phyloP scores from a whole-genome alignment of 2,888 invertebrate genomes.

The Agrypnus murinus region DNA sequence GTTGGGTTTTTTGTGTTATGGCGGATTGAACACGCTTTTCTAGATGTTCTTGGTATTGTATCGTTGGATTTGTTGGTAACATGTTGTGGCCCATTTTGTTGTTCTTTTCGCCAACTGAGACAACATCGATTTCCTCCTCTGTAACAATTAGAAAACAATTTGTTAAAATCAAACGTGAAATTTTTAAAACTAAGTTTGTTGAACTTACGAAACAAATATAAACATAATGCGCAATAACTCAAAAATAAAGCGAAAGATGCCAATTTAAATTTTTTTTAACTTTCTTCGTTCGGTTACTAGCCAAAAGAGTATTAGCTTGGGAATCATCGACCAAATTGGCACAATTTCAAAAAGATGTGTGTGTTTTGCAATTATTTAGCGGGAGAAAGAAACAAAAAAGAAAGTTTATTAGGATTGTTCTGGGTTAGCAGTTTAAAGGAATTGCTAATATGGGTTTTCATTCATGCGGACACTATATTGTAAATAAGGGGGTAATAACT shows the following conservation, averaged over 20 bases:
- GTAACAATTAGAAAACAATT: constrained; percentile 25
- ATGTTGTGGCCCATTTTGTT: constrained; percentile 64
- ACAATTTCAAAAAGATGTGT: not conserved
- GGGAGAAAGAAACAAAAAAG: not conserved
- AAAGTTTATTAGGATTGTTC: constrained; percentile 6
- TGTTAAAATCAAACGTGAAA: not conserved
- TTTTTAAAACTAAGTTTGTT: constrained; percentile 2
- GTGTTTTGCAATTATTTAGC: too few relatives aligned
- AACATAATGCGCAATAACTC: constrained; percentile 14
- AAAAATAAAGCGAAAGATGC: not conserved
- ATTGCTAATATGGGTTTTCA: not conserved
- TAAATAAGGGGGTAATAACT: too few relatives aligned
- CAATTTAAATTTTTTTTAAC: too few relatives aligned
- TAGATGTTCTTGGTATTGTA: constrained; percentile 79
- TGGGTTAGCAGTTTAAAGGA: not conserved
- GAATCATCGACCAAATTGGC: constrained; percentile 23
- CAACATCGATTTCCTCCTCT: constrained; percentile 92
- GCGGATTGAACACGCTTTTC: constrained; percentile 78
- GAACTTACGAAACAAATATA: not conserved
- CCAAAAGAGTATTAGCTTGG: not conserved
- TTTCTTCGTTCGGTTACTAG: not conserved
- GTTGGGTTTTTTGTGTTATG: constrained; percentile 68
- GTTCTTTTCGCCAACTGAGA: constrained; percentile 77
- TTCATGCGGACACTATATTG: too few relatives aligned
- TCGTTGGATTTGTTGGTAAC: constrained; percentile 82